Evolutionary conservation across 2,888 invertebrate genomes (phyloP).

Genomic region (Liodrosophila aerea): DNA sequence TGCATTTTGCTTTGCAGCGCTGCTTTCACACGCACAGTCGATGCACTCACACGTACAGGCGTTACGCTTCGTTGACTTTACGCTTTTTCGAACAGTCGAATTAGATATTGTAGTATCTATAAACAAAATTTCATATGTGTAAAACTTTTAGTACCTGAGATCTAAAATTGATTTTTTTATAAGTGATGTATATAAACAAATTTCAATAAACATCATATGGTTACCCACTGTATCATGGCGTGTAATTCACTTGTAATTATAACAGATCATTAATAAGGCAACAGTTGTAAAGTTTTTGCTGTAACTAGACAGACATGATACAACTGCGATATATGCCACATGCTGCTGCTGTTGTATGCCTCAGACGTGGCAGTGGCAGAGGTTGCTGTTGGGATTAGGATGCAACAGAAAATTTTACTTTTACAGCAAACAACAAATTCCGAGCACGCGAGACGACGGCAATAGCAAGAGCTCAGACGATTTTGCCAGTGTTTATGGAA

Average conservation of each 20-base stretch:
- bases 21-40: no score
- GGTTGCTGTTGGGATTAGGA: conserved; percentile 36
- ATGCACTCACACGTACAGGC: no score
- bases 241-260: conserved; percentile 53
- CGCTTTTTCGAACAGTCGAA: no score
- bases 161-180: no score
- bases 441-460: conserved; percentile 25
- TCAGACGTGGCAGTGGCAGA: conserved; percentile 1
- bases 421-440: conserved; percentile 27
- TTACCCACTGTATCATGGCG: conserved; percentile 24
- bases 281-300: conserved; percentile 36
- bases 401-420: conserved; percentile 44
- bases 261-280: conserved; percentile 63
- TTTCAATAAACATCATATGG: neutral
- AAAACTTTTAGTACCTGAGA: neutral
- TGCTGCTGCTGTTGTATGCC: conserved; percentile 31
- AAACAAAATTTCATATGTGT: neutral
- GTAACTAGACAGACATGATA: conserved; percentile 11
- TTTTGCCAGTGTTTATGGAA: conserved; percentile 76
- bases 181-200: neutral
- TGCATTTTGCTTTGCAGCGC: no score
- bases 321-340: conserved; percentile 32
- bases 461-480: conserved; percentile 56
- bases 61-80: no score
- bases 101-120: neutral